phyloP scores from a whole-genome alignment of 2,888 invertebrate species.

The Drosophila planitibia region DNA sequence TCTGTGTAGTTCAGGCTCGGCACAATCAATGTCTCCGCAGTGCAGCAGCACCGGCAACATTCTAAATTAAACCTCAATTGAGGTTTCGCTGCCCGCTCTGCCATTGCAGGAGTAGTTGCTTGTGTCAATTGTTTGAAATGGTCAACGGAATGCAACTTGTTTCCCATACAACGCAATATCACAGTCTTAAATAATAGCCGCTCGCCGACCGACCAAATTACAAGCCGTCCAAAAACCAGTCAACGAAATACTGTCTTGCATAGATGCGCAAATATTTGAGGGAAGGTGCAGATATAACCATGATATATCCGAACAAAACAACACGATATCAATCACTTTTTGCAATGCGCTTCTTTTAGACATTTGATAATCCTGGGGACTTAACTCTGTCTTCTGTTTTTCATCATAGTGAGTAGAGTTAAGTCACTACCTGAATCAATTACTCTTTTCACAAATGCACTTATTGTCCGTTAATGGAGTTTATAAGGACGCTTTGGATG shows the following conservation, averaged over 20 bases:
- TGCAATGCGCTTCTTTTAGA: constrained; percentile 12
- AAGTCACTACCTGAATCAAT: constrained; percentile 75
- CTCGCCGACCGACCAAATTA: constrained; percentile 64
- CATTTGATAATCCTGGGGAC: constrained; percentile 45
- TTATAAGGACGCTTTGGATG: constrained; percentile 24
- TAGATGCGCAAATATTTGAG: constrained; percentile 34
- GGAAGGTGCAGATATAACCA: constrained; percentile 11
- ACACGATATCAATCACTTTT: constrained; percentile 48
- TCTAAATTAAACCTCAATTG: constrained; percentile 81
- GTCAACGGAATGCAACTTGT: constrained; percentile 84
- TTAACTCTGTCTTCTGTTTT: constrained; percentile 13
- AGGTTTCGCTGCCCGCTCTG: constrained; percentile 48
- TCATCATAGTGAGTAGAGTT: constrained; percentile 21
- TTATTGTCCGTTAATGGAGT: constrained; percentile 1
- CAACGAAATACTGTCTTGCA: constrained; percentile 61
- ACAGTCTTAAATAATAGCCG: constrained; percentile 66
- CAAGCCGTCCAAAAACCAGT: constrained; percentile 60
- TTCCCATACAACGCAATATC: constrained; percentile 64
- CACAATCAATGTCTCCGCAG: constrained; percentile 56
- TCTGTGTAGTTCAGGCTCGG: constrained; percentile 70
- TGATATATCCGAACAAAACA: constrained; percentile 7
- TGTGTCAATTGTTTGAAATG: constrained; percentile 80
- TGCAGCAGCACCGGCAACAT: constrained; percentile 65
- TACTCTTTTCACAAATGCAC: constrained; percentile 64
- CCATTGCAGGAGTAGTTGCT: constrained; percentile 44